phyloP scores from a whole-genome alignment of 2,113 vertebrate genomes.

The Sialia sialis region DNA sequence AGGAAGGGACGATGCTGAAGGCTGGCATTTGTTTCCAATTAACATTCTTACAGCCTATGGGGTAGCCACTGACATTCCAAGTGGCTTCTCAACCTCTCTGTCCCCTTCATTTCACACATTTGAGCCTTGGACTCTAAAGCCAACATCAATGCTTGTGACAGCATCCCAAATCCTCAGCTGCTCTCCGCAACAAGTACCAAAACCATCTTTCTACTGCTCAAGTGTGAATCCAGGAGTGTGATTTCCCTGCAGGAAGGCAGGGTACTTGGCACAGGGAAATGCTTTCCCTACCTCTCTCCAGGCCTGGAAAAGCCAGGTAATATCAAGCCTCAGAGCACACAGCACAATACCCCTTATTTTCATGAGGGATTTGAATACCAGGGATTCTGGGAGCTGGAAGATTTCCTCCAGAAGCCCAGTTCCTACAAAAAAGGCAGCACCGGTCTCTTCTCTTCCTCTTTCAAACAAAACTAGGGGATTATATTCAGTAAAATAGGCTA shows the following conservation, averaged over 20 bases:
- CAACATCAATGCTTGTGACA: not conserved
- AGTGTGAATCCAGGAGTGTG: not conserved
- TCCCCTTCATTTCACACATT: not conserved
- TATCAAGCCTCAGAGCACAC: not conserved
- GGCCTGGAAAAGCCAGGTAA: not conserved
- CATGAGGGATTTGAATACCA: not conserved
- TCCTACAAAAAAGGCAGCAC: not conserved
- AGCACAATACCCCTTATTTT: not conserved
- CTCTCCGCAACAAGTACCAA: not conserved
- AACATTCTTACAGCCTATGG: not conserved
- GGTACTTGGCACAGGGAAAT: not conserved
- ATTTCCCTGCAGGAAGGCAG: not conserved
- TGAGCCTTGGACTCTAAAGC: not conserved
- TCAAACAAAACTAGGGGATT: not conserved
- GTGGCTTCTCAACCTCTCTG: not conserved
- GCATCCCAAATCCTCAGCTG: not conserved
- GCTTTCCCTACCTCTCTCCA: not conserved
- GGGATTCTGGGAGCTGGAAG: not conserved
- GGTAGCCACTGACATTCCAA: not conserved
- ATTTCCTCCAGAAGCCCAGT: not conserved
- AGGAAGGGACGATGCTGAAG: not conserved
- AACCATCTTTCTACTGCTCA: not conserved
- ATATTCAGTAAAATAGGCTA: not conserved
- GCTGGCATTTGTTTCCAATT: not conserved
- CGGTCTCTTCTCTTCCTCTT: not conserved